Evolutionary conservation across 2,113 vertebrate species (phyloP).

Genomic region (Chunga burmeisteri): DNA sequence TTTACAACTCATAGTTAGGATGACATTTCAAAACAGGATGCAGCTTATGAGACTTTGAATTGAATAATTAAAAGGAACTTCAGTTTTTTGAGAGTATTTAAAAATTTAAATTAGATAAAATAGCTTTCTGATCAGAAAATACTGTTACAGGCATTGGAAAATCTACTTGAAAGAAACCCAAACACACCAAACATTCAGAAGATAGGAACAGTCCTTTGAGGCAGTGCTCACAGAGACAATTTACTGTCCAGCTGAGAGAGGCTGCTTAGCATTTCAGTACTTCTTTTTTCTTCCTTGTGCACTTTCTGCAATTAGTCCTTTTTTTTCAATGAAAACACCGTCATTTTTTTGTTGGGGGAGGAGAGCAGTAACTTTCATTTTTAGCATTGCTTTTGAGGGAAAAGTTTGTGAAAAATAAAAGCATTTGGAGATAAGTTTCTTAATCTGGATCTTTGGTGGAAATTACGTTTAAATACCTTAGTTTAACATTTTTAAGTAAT

Average conservation of each 20-base stretch:
- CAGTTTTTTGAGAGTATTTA: background rate
- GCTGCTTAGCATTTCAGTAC: background rate
- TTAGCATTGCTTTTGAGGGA: background rate
- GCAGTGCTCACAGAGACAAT: background rate
- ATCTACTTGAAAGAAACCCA: background rate
- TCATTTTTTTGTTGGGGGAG: background rate
- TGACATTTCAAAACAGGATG: background rate
- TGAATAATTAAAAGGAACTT: background rate
- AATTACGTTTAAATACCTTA: background rate
- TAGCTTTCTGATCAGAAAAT: background rate
- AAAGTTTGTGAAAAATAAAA: background rate
- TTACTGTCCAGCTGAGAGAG: background rate
- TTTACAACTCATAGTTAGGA: background rate
- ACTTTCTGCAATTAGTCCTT: background rate
- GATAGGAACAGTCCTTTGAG: background rate
- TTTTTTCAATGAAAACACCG: background rate
- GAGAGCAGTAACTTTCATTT: background rate
- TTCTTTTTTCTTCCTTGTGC: background rate
- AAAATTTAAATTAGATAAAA: background rate
- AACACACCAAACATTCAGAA: background rate
- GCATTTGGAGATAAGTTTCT: background rate
- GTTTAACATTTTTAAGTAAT: background rate
- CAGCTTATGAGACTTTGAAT: background rate
- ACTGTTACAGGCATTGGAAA: background rate
- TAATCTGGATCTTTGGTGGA: background rate